Evolutionary conservation across 2,797 vertebrate genomes (phyloP), one percentile per base, ranked within the genome.

Genomic region (Vipera ursinii): DNA sequence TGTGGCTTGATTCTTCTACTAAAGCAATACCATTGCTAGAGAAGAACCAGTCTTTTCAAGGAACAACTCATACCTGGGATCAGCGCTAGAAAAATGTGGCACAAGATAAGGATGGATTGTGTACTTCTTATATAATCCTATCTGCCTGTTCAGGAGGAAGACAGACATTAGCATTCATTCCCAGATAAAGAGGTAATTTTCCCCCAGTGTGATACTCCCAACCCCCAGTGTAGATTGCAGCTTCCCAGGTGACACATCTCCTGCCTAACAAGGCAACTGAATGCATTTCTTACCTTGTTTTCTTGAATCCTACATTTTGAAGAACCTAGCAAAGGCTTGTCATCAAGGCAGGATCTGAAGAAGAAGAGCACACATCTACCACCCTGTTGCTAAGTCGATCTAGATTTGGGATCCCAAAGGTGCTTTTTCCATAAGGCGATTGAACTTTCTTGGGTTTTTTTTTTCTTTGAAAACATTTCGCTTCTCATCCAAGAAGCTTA

Each of bases 1-100:
- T 95, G 96, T 97, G 97, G 97, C 94, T 9, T 78, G 8, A 57
- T n/a, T 15, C 61, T 38, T 93, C 92, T 0, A 91, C 53, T 14
- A 17, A 95, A 92, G 61, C 88, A 65, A 86, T 0, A 89, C 28
- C 57, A 53, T 26, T 24, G 44, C 20, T 48, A 48, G 44, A 20
- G 20, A 48, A 82, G 17, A 48, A 48, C 48, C 78, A 82, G 38
- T 82, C 44, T 82, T 82, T 22, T 24, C 20, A 82, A 82, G 44
- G 51, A 85, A 44, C 6, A 17, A 15, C 26, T 48, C 51, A 26
- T n/a, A 14, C 0, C 14, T 17, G 17, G 53, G 55, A 8, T 26
- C 32, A 48, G 26, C 24, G 26, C 7, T n/a, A 56, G 55, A 88
- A 26, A 26, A 82, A 82, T 48, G 44, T 12, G 44, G 44, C 48